phyloP scores from a whole-genome alignment of 2,797 vertebrate species.

The Xiphophorus birchmanni region DNA sequence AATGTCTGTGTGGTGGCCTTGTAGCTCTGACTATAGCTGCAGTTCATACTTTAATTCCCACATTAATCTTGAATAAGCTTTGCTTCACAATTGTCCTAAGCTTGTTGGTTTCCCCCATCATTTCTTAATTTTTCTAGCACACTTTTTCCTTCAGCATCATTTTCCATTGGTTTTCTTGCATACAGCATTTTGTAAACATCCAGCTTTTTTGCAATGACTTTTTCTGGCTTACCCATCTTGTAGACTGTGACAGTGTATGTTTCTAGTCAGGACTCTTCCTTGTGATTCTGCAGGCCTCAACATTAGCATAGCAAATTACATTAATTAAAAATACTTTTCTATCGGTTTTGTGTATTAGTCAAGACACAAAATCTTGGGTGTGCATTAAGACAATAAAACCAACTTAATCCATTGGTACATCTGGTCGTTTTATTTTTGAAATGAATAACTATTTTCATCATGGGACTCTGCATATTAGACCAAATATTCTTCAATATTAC shows the following conservation, averaged over 20 bases:
- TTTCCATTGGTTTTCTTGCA: background rate
- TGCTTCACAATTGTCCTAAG: background rate
- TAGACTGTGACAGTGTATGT: background rate
- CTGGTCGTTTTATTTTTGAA: background rate
- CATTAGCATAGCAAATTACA: background rate
- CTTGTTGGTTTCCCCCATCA: background rate
- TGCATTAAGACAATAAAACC: background rate
- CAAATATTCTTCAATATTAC: background rate
- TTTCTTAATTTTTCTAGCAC: background rate
- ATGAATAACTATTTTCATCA: background rate
- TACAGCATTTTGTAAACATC: background rate
- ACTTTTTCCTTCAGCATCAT: background rate
- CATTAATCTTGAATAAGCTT: background rate
- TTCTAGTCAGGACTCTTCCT: background rate
- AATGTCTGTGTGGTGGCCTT: background rate
- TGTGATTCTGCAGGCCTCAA: background rate
- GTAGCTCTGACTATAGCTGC: background rate
- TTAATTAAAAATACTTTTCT: background rate
- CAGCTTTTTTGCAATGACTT: background rate
- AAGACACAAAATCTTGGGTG: background rate
- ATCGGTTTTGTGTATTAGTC: background rate
- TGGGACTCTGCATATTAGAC: background rate
- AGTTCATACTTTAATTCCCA: background rate
- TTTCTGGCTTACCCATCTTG: background rate
- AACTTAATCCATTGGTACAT: background rate